Conservation (phyloP, 2,888 invertebrate species). For the Zhengitettix transpicula region DNA sequence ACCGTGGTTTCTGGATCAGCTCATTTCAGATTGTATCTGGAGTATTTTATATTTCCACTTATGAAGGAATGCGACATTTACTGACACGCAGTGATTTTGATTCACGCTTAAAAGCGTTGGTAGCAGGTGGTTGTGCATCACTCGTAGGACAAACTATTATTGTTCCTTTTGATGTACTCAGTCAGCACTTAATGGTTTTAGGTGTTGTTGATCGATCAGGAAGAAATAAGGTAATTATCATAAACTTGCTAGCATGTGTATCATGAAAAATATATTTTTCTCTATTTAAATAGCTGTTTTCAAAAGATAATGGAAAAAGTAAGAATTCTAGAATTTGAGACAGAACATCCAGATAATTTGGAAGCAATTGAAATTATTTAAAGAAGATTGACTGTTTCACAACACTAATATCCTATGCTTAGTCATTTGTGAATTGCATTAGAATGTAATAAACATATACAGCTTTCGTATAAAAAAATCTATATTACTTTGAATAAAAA, state of each 20-base stretch:
- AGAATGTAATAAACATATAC: too few species aligned
- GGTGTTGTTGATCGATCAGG: conserved; percentile 34
- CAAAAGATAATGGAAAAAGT: too few species aligned
- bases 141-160: conserved; percentile 87
- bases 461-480: too few species aligned
- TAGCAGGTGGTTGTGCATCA: conserved; percentile 84
- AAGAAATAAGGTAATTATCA: conserved; percentile 6
- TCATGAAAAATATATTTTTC: neutral
- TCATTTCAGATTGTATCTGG: conserved; percentile 61
- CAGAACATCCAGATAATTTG: too few species aligned
- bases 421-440: too few species aligned
- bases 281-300: neutral
- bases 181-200: conserved; percentile 92
- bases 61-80: conserved; percentile 76
- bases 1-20: conserved; percentile 90
- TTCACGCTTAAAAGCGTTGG: conserved; percentile 54
- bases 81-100: conserved; percentile 49
- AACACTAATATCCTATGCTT: too few species aligned
- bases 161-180: conserved; percentile 91
- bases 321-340: too few species aligned
- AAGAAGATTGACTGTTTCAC: too few species aligned
- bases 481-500: too few species aligned
- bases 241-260: neutral
- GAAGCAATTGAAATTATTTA: too few species aligned
- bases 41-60: conserved; percentile 84